Evolutionary conservation across 2,113 vertebrate species (phyloP), one percentile per base, ranked within the genome.

Genomic region (Laticauda laticaudata): DNA sequence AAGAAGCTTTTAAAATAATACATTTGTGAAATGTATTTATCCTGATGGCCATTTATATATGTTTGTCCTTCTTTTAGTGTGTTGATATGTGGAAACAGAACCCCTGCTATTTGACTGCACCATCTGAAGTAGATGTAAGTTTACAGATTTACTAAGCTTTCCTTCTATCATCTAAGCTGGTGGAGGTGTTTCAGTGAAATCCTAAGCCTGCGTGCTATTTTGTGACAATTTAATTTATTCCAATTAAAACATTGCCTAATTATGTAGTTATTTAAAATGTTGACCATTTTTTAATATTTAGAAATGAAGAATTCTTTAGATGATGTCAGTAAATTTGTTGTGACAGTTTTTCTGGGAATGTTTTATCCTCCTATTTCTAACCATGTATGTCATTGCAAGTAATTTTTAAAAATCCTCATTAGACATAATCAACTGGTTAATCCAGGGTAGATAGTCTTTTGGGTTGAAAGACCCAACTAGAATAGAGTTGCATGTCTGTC

Each of bases 81-180:
- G 98, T 99, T 45, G 99, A 99, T 97, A 99, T 99, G 98, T 99
- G 99, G 99, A 99, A 99, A 95, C 98, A 98, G 96, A 99, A 96
- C 94, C 98, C 98, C 96, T 99, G 98, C 97, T 98, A 98, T 95
- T 98, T 99, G 94, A 97, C 98, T 87, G 97, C 97, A 90, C 99
- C 99, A 86, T 98, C 98, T 95, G 99, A 99, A 98, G 98, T 99
- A 55, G 99, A 99, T 97, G 99, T 99, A 98, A 99, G 99, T 98
- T 88, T 39, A 90, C 24, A 92, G 43, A 90, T 94, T 57, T 43
- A 18, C 21, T 8, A 29, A 81, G 15, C 34, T 81, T 81, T 81
- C 75, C 34, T 51, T 54, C 86, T 87, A 12, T 48, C 48, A 87
- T 39, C 23, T 20, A 43, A 24, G 26, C 21, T 89, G 20, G n/a